These are phyloP conservation scores for Stenoptilia bipunctidactyla DNA, from an alignment of 2,888 invertebrate genomes.

Conservation along the genomic window DNA sequence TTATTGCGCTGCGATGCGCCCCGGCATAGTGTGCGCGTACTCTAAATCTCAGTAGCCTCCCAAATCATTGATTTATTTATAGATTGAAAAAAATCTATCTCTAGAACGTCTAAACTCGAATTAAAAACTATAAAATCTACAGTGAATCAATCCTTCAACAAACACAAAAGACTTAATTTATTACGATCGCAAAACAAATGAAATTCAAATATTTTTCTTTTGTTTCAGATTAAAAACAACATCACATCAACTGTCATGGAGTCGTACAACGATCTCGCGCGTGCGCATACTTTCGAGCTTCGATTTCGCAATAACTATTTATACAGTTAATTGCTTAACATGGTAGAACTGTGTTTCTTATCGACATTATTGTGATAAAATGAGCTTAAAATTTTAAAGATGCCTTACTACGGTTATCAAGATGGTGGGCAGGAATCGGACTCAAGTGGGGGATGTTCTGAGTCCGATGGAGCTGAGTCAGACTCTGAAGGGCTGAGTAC, in stretches of 20 bases:
- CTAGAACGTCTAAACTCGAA: too few species aligned
- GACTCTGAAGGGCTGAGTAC: constrained; percentile 69
- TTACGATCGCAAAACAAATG: neutral
- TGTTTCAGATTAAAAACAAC: constrained; percentile 46
- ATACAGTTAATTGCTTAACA: constrained; percentile 53
- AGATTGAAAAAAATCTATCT: too few species aligned
- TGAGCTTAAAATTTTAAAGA: constrained; percentile 65
- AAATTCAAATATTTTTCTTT: constrained; percentile 22
- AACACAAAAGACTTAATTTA: neutral
- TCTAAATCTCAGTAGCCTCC: too few species aligned
- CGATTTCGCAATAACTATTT: constrained; percentile 48
- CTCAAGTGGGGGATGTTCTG: constrained; percentile 53
- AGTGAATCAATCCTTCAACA: neutral
- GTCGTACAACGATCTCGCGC: constrained; percentile 24
- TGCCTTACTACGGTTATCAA: constrained; percentile 67
- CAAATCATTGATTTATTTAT: too few species aligned
- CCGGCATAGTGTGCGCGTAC: too few species aligned
- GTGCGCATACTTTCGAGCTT: constrained; percentile 32
- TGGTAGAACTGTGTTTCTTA: constrained; percentile 52
- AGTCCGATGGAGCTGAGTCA: constrained; percentile 61
- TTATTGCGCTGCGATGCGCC: too few species aligned
- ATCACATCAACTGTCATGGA: constrained; percentile 38
- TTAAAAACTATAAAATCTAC: too few species aligned
- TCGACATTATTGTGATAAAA: constrained; percentile 46
- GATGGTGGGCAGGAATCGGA: constrained; percentile 56